Evolutionary conservation across 2,113 vertebrate genomes (phyloP).

Genomic region (Potamarius usumacintae): DNA sequence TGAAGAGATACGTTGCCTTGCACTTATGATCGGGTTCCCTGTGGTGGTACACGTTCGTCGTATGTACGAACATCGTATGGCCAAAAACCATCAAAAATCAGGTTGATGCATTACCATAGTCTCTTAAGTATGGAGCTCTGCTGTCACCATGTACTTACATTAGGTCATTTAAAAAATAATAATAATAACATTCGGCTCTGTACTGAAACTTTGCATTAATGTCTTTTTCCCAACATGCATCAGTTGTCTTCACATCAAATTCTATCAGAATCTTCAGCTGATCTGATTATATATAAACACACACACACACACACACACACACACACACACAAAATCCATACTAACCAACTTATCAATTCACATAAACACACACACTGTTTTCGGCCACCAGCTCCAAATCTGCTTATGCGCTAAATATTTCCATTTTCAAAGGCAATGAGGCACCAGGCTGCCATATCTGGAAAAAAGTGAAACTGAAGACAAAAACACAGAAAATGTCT

Average conservation of each 20-base stretch:
- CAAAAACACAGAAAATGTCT: slow-evolving; percentile 11
- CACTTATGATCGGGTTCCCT: too few relatives aligned
- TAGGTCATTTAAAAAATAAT: neutral
- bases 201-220: neutral
- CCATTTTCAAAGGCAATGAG: slow-evolving; percentile 28
- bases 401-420: slow-evolving; percentile 51
- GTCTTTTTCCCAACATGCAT: neutral
- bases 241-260: slow-evolving; percentile 23
- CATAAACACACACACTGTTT: slow-evolving; percentile 31
- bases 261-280: slow-evolving; percentile 22
- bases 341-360: neutral
- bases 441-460: neutral
- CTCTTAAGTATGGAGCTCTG: too few relatives aligned
- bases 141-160: neutral
- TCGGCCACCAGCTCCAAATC: slow-evolving; percentile 24
- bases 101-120: too few relatives aligned
- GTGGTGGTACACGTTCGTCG: too few relatives aligned
- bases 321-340: neutral
- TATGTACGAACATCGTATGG: too few relatives aligned
- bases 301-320: neutral
- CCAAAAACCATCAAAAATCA: too few relatives aligned
- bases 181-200: neutral
- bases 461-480: neutral
- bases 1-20: too few relatives aligned
- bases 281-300: slow-evolving; percentile 10